Conservation (phyloP, 2,797 vertebrate species). For the Apogon talboti region DNA sequence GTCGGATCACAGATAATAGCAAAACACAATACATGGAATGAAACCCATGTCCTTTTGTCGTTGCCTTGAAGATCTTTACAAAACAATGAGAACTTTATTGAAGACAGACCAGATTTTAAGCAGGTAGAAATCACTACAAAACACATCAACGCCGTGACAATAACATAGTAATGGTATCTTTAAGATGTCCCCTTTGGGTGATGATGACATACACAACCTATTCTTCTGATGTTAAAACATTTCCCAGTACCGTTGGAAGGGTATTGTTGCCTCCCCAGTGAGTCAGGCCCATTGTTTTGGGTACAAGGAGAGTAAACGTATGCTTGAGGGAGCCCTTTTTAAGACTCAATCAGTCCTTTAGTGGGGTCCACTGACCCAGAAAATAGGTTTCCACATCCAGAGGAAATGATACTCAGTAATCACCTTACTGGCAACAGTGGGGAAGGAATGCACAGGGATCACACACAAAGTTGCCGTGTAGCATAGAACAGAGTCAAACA, state of each 20-base stretch:
- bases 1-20: no score
- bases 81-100: neutral
- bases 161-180: no score
- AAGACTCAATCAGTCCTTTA: slow-evolving; percentile 89
- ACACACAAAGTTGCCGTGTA: slow-evolving; percentile 40
- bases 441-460: slow-evolving; percentile 78
- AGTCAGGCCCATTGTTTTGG: slow-evolving; percentile 52
- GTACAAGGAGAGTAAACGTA: slow-evolving; percentile 67
- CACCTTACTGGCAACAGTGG: slow-evolving; percentile 74
- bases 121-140: neutral
- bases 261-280: slow-evolving; percentile 41
- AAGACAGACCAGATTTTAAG: neutral
- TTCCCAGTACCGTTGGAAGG: slow-evolving; percentile 35
- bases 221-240: slow-evolving; percentile 30
- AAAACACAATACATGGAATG: neutral
- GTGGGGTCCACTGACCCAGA: slow-evolving; percentile 90
- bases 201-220: slow-evolving; percentile 23
- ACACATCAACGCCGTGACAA: neutral
- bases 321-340: slow-evolving; percentile 80
- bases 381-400: slow-evolving; percentile 88
- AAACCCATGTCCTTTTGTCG: no score
- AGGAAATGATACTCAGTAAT: slow-evolving; percentile 93
- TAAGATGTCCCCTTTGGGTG: neutral
- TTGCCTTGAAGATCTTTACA: no score
- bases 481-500: neutral